These are phyloP conservation scores for Reticulitermes speratus DNA, from an alignment of 1,140 invertebrate species.

Conservation along the genomic window DNA sequence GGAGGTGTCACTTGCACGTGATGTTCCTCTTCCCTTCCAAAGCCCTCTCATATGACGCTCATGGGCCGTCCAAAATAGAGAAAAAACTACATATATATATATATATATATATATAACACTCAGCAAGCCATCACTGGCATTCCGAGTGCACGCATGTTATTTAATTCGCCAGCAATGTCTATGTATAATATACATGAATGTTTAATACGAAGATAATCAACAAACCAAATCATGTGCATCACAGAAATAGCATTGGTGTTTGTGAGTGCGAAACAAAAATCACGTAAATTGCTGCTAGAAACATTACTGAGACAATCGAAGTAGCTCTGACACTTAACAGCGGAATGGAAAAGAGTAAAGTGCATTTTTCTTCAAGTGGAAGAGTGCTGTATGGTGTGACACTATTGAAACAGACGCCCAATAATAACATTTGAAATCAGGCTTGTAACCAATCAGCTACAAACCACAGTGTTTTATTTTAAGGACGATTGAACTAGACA, in stretches of 20 bases:
- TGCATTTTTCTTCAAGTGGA: not conserved
- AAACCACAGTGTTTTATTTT: not conserved
- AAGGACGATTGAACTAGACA: not conserved
- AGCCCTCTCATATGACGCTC: not conserved
- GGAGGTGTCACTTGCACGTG: conserved; percentile 7
- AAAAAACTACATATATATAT: not conserved
- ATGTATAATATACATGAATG: not conserved
- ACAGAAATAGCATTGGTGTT: not conserved
- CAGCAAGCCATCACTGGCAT: not conserved
- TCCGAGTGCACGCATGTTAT: not conserved
- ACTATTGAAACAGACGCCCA: not conserved
- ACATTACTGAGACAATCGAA: not conserved
- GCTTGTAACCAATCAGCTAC: not conserved
- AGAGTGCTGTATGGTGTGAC: not conserved
- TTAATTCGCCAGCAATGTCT: not conserved
- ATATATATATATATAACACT: not conserved
- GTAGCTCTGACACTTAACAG: not conserved
- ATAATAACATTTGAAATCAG: not conserved
- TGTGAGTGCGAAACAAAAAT: not conserved
- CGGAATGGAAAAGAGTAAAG: not conserved
- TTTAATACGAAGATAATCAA: not conserved
- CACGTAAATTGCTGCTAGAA: not conserved
- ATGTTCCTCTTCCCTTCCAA: not conserved
- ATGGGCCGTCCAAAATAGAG: not conserved
- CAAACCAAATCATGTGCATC: not conserved